Evolutionary conservation across 2,113 vertebrate genomes (phyloP), one percentile per base, ranked within the genome.

Genomic region (Aramus guarauna): DNA sequence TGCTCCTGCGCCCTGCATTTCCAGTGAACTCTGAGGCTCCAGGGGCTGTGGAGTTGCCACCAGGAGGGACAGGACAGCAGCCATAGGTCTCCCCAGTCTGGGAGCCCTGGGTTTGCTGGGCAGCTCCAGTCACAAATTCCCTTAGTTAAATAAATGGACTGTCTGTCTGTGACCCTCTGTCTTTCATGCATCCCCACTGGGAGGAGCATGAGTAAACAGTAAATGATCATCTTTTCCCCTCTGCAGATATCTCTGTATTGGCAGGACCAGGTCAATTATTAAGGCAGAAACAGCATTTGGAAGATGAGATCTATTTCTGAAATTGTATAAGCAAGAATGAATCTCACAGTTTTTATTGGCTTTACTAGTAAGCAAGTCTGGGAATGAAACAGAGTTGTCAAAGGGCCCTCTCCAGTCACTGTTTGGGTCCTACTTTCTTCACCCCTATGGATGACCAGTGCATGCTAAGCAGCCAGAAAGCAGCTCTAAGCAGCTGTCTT

Each of bases 251-350:
- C 50, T 82, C 32, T 85, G 2, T 34, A 53, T 32, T 47, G 50
- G 17, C 55, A 94, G 60, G 92, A 82, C 41, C 26, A 45, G 56
- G 88, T 60, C 59, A 94, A 48, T 84, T 88, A 58, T 48, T n/a
- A 84, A 82, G 50, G 81, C 64, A 92, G 66, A 88, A 94, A 76
- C 20, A 69, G 55, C 62, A 60, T 90, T 94, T 86, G 58, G 83
- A 96, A 94, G 55, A 94, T 41, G 34, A 90, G 39, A 89, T 18
- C 7, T 81, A 20, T 76, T 95, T 97, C 53, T 95, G 64, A 94
- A 91, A 55, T 69, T 15, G 8, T 53, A 37, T 20, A 79, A 94
- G 18, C 48, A 88, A 71, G 36, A 84, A 95, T 55, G 29, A 90
- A 77, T 68, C 47, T 90, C 53, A 60, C 6, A 1, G 4, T 36